Evolutionary conservation across 2,797 vertebrate species (phyloP), one percentile per base, ranked within the genome.

Genomic region (Pseudochaenichthys georgianus): DNA sequence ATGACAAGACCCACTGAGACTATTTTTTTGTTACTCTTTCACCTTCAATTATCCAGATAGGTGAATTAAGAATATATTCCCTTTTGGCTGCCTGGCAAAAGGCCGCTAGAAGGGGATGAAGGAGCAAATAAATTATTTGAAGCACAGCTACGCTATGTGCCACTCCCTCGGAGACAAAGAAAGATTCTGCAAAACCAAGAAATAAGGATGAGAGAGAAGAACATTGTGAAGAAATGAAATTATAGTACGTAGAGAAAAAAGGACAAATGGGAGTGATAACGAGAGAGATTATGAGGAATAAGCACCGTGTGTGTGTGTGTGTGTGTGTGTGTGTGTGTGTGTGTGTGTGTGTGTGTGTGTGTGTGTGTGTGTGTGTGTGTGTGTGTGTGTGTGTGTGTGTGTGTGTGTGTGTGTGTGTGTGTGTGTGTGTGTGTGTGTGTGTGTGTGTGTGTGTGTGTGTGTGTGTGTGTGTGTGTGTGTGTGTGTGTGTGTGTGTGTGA

Each of bases 81-180:
- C 69, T 9, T 64, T 76, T 64, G 65, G 62, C 69, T 80, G 82
- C 70, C 74, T 63, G 51, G 58, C 21, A 38, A 69, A 77, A 78
- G 53, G 53, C 51, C 73, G 66, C 74, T 38, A 15, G 70, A 72
- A 31, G 50, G 28, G 60, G 63, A 63, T 59, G 61, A 80, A 70
- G 51, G 58, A 80, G 73, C 50, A 75, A 78, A 84, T 90, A 74
- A 84, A 88, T 87, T 51, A 89, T 88, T 89, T 86, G 78, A 87
- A 76, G 65, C 61, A 15, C 61, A 78, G 74, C 60, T 60, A 15
- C 16, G 43, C 63, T 62, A 75, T 80, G 59, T 70, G 61, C 70
- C 57, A 69, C 78, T 75, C 72, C 71, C 52, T 75, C 63, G 2
- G 70, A 87, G 60, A 64, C 62, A 76, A 4, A 84, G 60, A 61